Percentiles rank a stretch among this genome's conserved stretches.
Conservation (phyloP, 2,888 invertebrate species). For the Nomada ferruginata region DNA sequence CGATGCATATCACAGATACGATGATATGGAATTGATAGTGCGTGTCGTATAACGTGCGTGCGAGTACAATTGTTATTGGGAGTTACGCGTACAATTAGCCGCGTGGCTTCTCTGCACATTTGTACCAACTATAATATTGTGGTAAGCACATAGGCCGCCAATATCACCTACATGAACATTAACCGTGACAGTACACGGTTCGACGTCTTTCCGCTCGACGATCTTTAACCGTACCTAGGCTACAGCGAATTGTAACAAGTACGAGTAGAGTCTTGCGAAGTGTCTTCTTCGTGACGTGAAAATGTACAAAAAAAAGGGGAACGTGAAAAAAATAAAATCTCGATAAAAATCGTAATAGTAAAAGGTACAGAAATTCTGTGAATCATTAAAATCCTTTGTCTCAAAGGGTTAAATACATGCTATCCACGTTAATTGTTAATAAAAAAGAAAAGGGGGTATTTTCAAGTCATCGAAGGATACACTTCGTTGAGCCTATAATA, state of each 20-base stretch:
- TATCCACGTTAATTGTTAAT: background rate
- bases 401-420: background rate
- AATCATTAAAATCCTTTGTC: background rate
- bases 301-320: background rate
- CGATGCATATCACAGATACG: slow-evolving; percentile 78
- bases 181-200: slow-evolving; percentile 44
- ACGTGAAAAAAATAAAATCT: slow-evolving; percentile 14
- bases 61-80: slow-evolving; percentile 21
- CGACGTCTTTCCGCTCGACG: background rate
- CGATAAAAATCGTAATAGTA: background rate
- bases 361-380: background rate
- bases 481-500: background rate
- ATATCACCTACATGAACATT: slow-evolving; percentile 43
- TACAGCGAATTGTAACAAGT: slow-evolving; percentile 56
- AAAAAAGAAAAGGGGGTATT: background rate
- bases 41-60: slow-evolving; percentile 39
- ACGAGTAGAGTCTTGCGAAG: slow-evolving; percentile 40
- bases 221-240: background rate
- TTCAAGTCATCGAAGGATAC: slow-evolving; percentile 19
- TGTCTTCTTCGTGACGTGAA: slow-evolving; percentile 15
- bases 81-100: slow-evolving; percentile 24
- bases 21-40: slow-evolving; percentile 71
- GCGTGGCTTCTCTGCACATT: slow-evolving; percentile 3
- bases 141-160: slow-evolving; percentile 66
- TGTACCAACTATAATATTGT: slow-evolving; percentile 57